Evolutionary conservation across 2,113 vertebrate species (phyloP), one percentile per base, ranked within the genome.

Genomic region (Onychostoma macrolepis): DNA sequence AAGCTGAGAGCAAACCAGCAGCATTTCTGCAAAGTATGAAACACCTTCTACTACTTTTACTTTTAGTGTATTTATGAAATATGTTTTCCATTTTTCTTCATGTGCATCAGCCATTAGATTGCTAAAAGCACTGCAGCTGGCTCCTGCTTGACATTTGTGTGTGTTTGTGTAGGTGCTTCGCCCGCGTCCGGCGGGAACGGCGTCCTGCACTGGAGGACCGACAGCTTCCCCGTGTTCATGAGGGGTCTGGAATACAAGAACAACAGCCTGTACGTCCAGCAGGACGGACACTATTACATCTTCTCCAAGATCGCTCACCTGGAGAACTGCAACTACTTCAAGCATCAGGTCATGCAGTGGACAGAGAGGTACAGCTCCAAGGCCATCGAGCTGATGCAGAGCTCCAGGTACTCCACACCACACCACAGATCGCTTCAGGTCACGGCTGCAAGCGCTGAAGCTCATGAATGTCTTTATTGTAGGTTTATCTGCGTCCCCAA

Each of bases 231-330:
- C 0, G 28, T 86, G 0, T 43, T 93, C 67, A 72, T 1, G 4
- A 1, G 45, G 2, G 9, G 74, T 7, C 91, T 96, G 86, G 38
- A 1, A 8, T 92, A 93, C 69, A 4, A 43, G 6, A 26, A 91
- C 0, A 91, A 92, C 11, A 58, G 4, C 1, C 67, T 96, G 79
- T 24, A 85, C 6, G 36, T 94, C 0, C 3, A 86, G 72, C 71
- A 11, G 53, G 87, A 88, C 0, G 94, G 95, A 2, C 84, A 87
- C 86, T 96, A 96, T 91, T 95, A 90, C 90, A 58, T 95, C 61
- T 95, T 94, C 90, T 93, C 93, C 84, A 95, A 94, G 88, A 76
- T 95, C 56, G 81, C 91, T 33, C 6, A 94, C 30, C 24, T 0
- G 6, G 78, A 86, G 10, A 67, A 87, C 6, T 93, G 93, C 89